Base-by-base conservation (phyloP, 2,797 vertebrate genomes). In the Coregonus sp. region DNA sequence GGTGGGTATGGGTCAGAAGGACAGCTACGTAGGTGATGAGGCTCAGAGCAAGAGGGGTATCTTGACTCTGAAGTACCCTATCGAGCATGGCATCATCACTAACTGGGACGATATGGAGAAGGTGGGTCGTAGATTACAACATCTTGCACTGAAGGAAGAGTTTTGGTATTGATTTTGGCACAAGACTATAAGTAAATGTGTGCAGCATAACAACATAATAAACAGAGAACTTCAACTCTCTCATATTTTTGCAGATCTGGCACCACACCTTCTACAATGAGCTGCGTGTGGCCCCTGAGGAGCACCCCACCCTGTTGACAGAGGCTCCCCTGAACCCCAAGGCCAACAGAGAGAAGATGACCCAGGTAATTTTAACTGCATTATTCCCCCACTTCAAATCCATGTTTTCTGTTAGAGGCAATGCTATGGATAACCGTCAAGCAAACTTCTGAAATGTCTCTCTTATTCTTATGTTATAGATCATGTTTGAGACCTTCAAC, bases 71-170 rank as follows among this genome's bases (percentile, higher is more conserved):
- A 99, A 99, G 81, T 99, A 99, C 93, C 98, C 98, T 87, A 99
- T 99, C 0, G 98, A 99, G 87, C 98, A 99, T 0, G 98, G 98
- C 92, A 99, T 99, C 94, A 94, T 99, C 95, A 99, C 98, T 93
- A 99, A 99, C 96, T 99, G 98, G 98, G 98, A 99, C 40, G 97
- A 99, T 82, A 99, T 99, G 98, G 98, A 99, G 93, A 99, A 99
- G 97, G 97, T 98, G 86, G 69, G 90, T 84, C n/a, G 54, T 84
- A 74, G 77, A 86, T 88, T 71, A 82, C 82, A 81, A 47, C 40
- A 47, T 47, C 40, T 47, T 12, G 40, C 40, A 12, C 40, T 47
- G 40, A 47, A 2, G 9, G 11, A 9, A 47, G 40, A 47, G 40
- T 47, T 9, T 47, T 47, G 40, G 40, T 47, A 47, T 47, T 12